These are phyloP conservation scores for Parnassius apollo DNA, from an alignment of 2,888 invertebrate genomes.

Conservation along the genomic window DNA sequence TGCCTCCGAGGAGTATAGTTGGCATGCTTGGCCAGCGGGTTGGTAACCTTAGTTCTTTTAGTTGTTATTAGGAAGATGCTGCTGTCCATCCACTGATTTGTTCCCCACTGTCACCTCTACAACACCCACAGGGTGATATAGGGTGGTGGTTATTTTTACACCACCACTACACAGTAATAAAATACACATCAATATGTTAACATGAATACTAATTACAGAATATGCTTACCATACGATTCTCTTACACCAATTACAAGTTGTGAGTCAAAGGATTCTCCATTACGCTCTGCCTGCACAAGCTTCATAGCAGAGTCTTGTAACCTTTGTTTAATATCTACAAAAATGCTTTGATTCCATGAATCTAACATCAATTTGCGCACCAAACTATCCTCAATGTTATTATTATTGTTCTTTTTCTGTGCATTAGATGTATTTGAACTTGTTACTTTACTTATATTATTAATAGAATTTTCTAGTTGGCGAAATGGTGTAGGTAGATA, in stretches of 20 bases:
- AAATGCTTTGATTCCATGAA: constrained; percentile 99
- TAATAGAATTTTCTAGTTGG: constrained; percentile 93
- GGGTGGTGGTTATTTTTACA: too few relatives aligned
- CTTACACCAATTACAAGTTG: constrained; percentile 98
- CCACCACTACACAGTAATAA: too few relatives aligned
- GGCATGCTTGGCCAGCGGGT: too few relatives aligned
- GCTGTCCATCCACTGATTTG: too few relatives aligned
- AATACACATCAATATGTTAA: neutral
- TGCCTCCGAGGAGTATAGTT: too few relatives aligned
- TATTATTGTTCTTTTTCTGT: constrained; percentile 76
- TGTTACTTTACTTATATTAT: constrained; percentile 73
- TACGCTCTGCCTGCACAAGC: constrained; percentile 96
- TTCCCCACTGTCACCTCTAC: too few relatives aligned
- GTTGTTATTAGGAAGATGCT: too few relatives aligned
- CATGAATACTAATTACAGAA: constrained; percentile 14
- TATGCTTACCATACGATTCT: constrained; percentile 92
- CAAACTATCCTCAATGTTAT: constrained; percentile 91
- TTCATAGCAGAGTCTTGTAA: constrained; percentile 98
- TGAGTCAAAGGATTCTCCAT: constrained; percentile 98
- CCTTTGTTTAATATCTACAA: constrained; percentile 95
- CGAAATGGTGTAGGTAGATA: constrained; percentile 98
- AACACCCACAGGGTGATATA: too few relatives aligned
- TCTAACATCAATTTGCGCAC: constrained; percentile 98
- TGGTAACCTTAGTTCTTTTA: too few relatives aligned
- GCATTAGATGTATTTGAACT: constrained; percentile 64